Evolutionary conservation across 2,888 invertebrate genomes (phyloP), one percentile per base, ranked within the genome.

Genomic region (Nysson spinosus): DNA sequence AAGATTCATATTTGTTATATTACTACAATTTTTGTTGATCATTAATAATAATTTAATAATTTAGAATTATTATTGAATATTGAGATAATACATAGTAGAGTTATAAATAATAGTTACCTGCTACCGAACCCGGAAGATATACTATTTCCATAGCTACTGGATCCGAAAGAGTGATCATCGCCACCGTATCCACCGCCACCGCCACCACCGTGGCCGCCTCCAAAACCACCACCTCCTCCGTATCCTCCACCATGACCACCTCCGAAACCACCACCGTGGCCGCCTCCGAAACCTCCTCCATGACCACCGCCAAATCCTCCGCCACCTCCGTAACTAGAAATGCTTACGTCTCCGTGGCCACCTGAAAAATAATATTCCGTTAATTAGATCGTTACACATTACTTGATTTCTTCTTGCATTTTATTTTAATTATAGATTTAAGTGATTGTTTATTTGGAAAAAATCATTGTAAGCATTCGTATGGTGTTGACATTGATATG

Each of bases 101-200:
- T 3, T 7, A 24, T 9, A 34, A 2, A 4, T 17, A 2, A 1
- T 17, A 49, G 46, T 55, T 64, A 83, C 82, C 83, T 80, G 76
- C 78, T 73, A 20, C 79, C 78, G 26, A 81, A 80, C 14, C 76
- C 69, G 14, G 76, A 73, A 2, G 81, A 80, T 40, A 77, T 68
- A 30, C 76, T 72, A 26, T 77, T 78, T 12, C 77, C 71, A 22
- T 66, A 69, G 34, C 75, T 14, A 9, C 70, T 40, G n/a, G 58
- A 62, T 5, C 67, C 39, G 35, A 63, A 43, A 14, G 58, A 61
- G 24, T 83, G 79, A 35, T 72, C 74, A 17, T 52, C 75, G 1
- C 69, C 70, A 17, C 71, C 63, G n/a, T 22, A 28, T 16, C 64
- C 72, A 14, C 56, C 50, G 2, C 57, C 60, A 1, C 57, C 28